Evolutionary conservation across 2,797 vertebrate genomes (phyloP), one percentile per base, ranked within the genome.

Genomic region (Paedocypris micromegethes): DNA sequence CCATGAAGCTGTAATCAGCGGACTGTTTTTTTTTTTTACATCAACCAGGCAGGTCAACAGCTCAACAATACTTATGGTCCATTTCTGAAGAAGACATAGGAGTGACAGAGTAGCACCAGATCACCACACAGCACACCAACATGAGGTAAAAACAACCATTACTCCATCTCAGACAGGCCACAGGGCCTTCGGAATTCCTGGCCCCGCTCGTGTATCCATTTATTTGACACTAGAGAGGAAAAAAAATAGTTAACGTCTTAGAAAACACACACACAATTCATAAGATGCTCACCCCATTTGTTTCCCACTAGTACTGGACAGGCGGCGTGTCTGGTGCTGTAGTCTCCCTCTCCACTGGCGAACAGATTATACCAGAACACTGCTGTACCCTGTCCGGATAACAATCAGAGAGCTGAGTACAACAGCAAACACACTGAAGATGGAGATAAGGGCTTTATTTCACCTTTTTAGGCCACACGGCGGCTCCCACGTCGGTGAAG

Each of bases 281-380:
- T 43, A 44, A 7, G 8, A 41, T 1, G 88, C 89, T 91, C 79
- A 98, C 97, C 96, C 97, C 97, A 99, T 80, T 99, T 99, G 81
- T 95, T 98, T 78, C 97, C 97, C 59, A 99, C 97, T 75, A 99
- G 84, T 68, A 99, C 96, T 0, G 97, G 97, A 79, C 97, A 98
- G 58, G 96, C 97, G 0, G 96, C 96, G 0, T 99, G 96, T 54
- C 95, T 85, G 0, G 96, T 98, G 81, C 96, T 97, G 79, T 98
- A 98, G 79, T 99, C 97, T 41, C 97, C 97, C 82, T 99, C 96
- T 68, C 96, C 97, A 0, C 91, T 98, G 41, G 94, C 78, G 73
- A 98, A 98, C 9, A 99, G 88, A 66, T 99, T 99, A 82, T 97
- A 98, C 97, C 96, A 99, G 88, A 98, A 98, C 52, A 99, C 97